Percentiles rank a stretch among this genome's conserved stretches.
These are phyloP conservation scores for Deilephila porcellus DNA, from an alignment of 2,888 invertebrate species.

Conservation along the genomic window DNA sequence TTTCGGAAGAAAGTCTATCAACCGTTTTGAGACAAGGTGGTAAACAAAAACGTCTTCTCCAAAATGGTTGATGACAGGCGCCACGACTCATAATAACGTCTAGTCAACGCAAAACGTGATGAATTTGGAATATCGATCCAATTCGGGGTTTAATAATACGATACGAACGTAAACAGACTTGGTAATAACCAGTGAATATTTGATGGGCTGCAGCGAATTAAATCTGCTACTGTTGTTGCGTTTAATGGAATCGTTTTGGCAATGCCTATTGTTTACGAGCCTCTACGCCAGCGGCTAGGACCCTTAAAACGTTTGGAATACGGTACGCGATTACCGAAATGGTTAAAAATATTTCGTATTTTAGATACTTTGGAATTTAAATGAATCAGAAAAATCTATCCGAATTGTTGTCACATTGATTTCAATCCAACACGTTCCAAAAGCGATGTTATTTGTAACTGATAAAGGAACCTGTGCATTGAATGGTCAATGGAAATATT, in stretches of 20 bases:
- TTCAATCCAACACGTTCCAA: not conserved
- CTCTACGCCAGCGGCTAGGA: not conserved
- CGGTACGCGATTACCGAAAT: not conserved
- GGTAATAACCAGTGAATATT: conserved; percentile 37
- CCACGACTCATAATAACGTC: not conserved
- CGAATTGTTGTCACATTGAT: not conserved
- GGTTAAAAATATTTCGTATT: not conserved
- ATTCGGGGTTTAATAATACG: conserved; percentile 10
- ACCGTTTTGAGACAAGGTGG: too few relatives aligned
- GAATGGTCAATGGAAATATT: not conserved
- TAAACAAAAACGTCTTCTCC: too few relatives aligned
- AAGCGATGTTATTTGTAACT: not conserved
- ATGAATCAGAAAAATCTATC: not conserved
- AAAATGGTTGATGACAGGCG: too few relatives aligned
- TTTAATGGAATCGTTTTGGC: conserved; percentile 34
- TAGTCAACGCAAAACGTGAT: conserved; percentile 15
- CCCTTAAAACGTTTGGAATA: not conserved
- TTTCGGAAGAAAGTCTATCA: too few relatives aligned
- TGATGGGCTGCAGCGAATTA: conserved; percentile 35
- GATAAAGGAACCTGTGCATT: not conserved
- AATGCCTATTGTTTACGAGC: not conserved
- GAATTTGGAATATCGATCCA: not conserved
- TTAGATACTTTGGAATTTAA: not conserved
- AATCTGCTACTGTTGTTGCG: conserved; percentile 34
- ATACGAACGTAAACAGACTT: conserved; percentile 38